Evolutionary conservation across 2,888 invertebrate species (phyloP).

Genomic region (Drosophila anceps): DNA sequence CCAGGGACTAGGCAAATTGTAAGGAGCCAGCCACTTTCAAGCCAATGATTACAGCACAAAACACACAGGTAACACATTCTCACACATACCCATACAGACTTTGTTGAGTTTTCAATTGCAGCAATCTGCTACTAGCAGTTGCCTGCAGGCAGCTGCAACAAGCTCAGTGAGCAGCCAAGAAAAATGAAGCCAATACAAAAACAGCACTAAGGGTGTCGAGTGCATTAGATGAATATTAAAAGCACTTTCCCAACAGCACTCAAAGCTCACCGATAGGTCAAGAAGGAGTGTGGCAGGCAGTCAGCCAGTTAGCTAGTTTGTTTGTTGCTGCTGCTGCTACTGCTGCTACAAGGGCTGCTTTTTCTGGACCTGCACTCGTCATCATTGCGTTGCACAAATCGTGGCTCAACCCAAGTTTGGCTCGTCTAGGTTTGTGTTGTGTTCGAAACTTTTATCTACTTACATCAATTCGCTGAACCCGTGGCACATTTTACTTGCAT

Average conservation of each 20-base stretch:
- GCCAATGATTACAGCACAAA: conserved; percentile 62
- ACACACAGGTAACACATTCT: conserved; percentile 36
- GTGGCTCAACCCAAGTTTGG: conserved; percentile 15
- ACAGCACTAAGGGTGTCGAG: conserved; percentile 50
- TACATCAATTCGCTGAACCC: neutral
- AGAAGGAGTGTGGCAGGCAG: conserved; percentile 5
- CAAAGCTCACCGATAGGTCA: conserved; percentile 22
- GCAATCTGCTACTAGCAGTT: conserved; percentile 32
- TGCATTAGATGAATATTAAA: conserved; percentile 80
- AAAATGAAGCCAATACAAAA: conserved; percentile 63
- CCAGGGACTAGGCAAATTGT: conserved; percentile 9
- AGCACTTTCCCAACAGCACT: conserved; percentile 57
- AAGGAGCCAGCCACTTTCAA: conserved; percentile 42
- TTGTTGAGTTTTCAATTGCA: conserved; percentile 43
- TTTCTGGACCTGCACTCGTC: conserved; percentile 29
- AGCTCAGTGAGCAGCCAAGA: conserved; percentile 37
- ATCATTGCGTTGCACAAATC: conserved; percentile 55
- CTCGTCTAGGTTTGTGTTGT: conserved; percentile 7
- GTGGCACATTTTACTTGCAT: conserved; percentile 19
- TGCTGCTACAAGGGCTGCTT: conserved; percentile 7
- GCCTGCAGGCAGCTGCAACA: conserved; percentile 40
- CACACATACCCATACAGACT: neutral
- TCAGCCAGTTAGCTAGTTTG: neutral
- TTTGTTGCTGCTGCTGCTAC: conserved; percentile 4
- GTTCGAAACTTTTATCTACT: neutral